Evolutionary conservation across 2,113 vertebrate species (phyloP).

Genomic region (Chaenocephalus aceratus): DNA sequence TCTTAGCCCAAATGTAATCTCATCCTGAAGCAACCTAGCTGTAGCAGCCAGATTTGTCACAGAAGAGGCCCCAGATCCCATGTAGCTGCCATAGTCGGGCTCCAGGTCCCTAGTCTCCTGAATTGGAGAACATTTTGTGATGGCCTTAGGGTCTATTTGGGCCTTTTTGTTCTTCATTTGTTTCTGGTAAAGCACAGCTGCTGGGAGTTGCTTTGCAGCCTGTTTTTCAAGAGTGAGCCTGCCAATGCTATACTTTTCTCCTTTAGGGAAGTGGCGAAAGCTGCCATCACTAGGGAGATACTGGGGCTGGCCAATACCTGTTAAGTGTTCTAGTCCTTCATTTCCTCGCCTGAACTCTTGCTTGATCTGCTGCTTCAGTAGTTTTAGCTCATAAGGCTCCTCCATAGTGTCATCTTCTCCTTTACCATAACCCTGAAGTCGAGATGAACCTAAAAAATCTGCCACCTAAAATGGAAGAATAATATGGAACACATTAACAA

Average conservation of each 20-base stretch:
- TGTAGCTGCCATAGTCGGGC: conserved; percentile 92
- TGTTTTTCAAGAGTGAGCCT: conserved; percentile 98
- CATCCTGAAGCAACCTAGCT: conserved; percentile 96
- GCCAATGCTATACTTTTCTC: conserved; percentile 98
- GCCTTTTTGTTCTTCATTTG: conserved; percentile 97
- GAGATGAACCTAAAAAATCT: conserved; percentile 86
- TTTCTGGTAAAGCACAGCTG: conserved; percentile 97
- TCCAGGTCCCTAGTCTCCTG: conserved; percentile 96
- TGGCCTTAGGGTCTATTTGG: conserved; percentile 91
- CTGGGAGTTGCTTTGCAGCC: conserved; percentile 96
- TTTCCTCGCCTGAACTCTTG: conserved; percentile 96
- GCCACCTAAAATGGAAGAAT: conserved; percentile 80
- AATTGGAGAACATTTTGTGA: conserved; percentile 97
- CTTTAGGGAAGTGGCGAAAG: conserved; percentile 96
- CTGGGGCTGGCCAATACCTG: conserved; percentile 91
- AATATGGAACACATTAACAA: neutral
- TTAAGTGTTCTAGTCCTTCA: conserved; percentile 93
- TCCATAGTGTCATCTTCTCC: conserved; percentile 97
- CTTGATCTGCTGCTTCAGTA: conserved; percentile 98
- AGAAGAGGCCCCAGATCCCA: conserved; percentile 92
- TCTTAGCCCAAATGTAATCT: conserved; percentile 95
- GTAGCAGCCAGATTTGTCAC: conserved; percentile 91
- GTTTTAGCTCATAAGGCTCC: conserved; percentile 96
- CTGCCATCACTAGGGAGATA: conserved; percentile 92
- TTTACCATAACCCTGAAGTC: conserved; percentile 93